phyloP scores from a whole-genome alignment of 2,113 vertebrate species.

The Tor tambroides region DNA sequence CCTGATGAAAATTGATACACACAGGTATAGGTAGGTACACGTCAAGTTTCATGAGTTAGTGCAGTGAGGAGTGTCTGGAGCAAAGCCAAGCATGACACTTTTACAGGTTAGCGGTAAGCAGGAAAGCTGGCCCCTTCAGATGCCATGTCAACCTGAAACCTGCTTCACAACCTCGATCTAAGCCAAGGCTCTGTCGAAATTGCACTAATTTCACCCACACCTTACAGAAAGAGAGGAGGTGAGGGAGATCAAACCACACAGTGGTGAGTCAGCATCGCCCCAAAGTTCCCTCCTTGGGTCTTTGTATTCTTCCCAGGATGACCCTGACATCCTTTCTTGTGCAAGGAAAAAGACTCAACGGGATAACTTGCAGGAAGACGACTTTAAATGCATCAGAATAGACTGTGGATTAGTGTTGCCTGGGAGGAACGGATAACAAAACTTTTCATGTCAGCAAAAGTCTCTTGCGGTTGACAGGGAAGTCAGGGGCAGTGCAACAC shows the following conservation, averaged over 20 bases:
- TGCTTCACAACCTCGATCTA: conserved; percentile 34
- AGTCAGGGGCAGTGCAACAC: conserved; percentile 21
- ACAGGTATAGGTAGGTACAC: conserved; percentile 27
- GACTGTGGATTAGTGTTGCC: not conserved
- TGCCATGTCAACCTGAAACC: conserved; percentile 28
- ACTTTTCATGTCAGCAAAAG: conserved; percentile 13
- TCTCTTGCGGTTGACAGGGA: conserved; percentile 1
- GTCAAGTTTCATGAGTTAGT: conserved; percentile 48
- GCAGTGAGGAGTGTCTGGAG: conserved; percentile 28
- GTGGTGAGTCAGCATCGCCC: not conserved
- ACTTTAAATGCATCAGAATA: conserved; percentile 24
- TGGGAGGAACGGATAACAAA: not conserved
- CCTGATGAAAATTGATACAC: conserved; percentile 41
- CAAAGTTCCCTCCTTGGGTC: not conserved
- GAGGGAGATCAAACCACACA: not conserved
- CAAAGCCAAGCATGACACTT: conserved; percentile 46
- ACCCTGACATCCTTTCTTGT: conserved; percentile 15
- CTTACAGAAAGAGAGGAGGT: not conserved
- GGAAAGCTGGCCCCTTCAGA: conserved; percentile 37
- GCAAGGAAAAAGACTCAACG: conserved; percentile 1
- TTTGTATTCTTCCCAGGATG: not conserved
- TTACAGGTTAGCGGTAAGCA: conserved; percentile 33
- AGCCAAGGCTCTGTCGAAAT: conserved; percentile 24
- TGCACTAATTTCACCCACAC: conserved; percentile 10
- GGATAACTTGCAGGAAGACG: conserved; percentile 45